Conservation (phyloP, 2,888 invertebrate genomes). For the Meiosimyza decipiens region DNA sequence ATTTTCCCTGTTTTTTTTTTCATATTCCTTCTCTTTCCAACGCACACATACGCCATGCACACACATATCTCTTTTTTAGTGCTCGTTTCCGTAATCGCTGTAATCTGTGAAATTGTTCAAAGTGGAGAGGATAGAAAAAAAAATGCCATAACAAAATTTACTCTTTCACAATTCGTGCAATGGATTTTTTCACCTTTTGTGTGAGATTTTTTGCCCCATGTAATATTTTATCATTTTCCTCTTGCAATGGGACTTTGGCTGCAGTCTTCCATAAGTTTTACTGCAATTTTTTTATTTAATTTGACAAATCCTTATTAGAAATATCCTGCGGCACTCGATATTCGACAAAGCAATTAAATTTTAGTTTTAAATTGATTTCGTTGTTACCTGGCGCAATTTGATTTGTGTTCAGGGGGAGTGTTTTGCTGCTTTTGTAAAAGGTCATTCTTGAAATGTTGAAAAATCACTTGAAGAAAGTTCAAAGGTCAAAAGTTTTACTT, state of each 20-base stretch:
- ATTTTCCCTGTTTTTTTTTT: background rate
- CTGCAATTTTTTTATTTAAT: background rate
- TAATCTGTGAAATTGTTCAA: background rate
- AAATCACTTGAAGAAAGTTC: too few relatives aligned
- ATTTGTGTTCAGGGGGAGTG: too few relatives aligned
- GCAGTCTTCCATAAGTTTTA: background rate
- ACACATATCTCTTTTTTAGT: background rate
- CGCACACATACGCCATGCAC: background rate
- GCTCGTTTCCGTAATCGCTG: background rate
- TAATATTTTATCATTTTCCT: conserved; percentile 22
- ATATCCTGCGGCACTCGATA: background rate
- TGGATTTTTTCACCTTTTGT: conserved; percentile 25
- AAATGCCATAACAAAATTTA: too few relatives aligned
- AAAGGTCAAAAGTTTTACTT: too few relatives aligned
- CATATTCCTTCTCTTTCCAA: background rate
- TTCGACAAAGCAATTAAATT: background rate
- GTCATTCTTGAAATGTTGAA: too few relatives aligned
- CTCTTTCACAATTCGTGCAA: too few relatives aligned
- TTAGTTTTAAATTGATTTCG: too few relatives aligned
- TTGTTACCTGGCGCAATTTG: too few relatives aligned
- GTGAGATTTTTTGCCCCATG: conserved; percentile 5
- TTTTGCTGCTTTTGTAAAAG: too few relatives aligned
- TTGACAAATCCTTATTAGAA: conserved; percentile 9
- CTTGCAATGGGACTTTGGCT: conserved; percentile 12
- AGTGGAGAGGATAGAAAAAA: too few relatives aligned